phyloP scores from a whole-genome alignment of 2,888 invertebrate species.

The Serripes groenlandicus region DNA sequence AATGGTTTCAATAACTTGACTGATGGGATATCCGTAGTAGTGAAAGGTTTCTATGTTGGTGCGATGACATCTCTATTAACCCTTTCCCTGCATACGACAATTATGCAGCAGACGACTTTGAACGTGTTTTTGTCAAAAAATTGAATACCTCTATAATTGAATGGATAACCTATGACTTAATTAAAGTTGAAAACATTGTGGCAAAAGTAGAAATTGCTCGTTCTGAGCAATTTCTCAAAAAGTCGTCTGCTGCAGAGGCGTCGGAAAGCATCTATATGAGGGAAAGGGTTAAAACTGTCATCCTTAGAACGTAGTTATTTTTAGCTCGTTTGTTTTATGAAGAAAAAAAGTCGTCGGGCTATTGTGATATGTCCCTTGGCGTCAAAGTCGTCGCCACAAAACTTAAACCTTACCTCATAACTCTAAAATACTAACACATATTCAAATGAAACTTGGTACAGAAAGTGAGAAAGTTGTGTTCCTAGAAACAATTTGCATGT shows the following conservation, averaged over 20 bases:
- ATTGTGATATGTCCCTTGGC: too few relatives aligned
- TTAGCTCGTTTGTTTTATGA: too few relatives aligned
- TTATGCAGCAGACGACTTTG: background rate
- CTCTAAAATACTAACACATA: too few relatives aligned
- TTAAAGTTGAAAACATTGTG: background rate
- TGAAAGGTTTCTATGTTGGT: slow-evolving; percentile 18
- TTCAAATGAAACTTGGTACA: too few relatives aligned
- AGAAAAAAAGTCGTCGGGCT: too few relatives aligned
- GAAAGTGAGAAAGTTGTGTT: too few relatives aligned
- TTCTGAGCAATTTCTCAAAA: background rate
- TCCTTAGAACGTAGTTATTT: background rate
- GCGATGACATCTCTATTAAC: slow-evolving; percentile 18
- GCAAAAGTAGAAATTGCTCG: background rate
- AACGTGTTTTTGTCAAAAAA: background rate
- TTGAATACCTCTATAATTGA: background rate
- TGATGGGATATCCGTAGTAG: slow-evolving; percentile 17
- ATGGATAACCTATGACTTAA: background rate
- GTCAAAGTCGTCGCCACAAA: too few relatives aligned
- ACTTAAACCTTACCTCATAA: too few relatives aligned
- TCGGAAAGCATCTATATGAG: background rate
- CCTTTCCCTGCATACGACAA: background rate
- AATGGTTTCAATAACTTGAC: slow-evolving; percentile 13
- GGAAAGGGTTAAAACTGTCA: background rate
- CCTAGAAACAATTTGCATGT: too few relatives aligned
- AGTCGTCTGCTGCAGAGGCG: background rate